Base-by-base conservation (phyloP, 2,113 vertebrate species). In the Delphinus delphis region DNA sequence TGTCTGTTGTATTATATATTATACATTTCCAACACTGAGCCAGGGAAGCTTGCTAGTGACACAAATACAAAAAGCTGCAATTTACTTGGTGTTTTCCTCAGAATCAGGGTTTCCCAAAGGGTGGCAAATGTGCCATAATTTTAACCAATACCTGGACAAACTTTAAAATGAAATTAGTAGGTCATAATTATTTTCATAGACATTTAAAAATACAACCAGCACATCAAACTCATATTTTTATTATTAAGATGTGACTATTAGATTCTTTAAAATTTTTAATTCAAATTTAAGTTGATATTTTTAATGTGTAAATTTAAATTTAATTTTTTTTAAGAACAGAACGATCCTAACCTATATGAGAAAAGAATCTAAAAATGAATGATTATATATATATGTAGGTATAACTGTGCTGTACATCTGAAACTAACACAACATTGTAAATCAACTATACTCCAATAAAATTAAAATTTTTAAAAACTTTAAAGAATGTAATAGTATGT, bases 281-380 rank as follows among this genome's bases (percentile, higher is more conserved):
- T 93, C 60, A 76, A 67, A 86, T 86, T 77, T 58, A 93, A 77
- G 50, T 33, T 84, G 58, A 84, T 44, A 74, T n/a, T 90, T 89
- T 93, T 8, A 76, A 81, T 11, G 3, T 63, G 8, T 50, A 21
- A 28, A 58, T 28, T 38, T 53, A 76, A 93, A 90, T 74, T 55
- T 65, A 17, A 95, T 41, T 80, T 81, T 58, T 58, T 80, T n/a
- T 26, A 63, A 65, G 62, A 28, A 65, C 14, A 62, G 31, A 21
- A 76, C 3, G 44, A 76, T 50, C 74, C 44, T 77, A 77, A 77
- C 4, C 17, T 33, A 20, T 44, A 26, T 11, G 41, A 76, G 73
- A 47, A 47, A 50, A 76, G 41, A 50, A 76, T 76, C 26, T 76
- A 76, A 76, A 76, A 76, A 50, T 31, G 44, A 76, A 50, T 76